Evolutionary conservation across 2,797 vertebrate species (phyloP).

Genomic region (Gallirallus australis): DNA sequence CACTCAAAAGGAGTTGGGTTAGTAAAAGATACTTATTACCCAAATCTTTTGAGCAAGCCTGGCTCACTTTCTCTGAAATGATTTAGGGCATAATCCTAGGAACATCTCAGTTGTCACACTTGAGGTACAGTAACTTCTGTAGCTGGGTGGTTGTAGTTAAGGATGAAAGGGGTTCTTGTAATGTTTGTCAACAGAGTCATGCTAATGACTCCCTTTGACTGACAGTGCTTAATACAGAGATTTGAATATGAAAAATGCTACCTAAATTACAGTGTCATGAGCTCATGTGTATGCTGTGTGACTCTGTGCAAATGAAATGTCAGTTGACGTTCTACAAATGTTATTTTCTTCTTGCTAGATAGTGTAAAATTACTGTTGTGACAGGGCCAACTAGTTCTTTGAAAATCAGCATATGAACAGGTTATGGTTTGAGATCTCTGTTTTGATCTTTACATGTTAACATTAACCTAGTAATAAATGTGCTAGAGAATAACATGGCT

Average conservation of each 20-base stretch:
- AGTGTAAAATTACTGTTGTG: conserved; percentile 58
- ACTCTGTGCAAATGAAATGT: conserved; percentile 24
- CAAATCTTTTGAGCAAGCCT: neutral
- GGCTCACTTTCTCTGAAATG: neutral
- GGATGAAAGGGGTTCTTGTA: neutral
- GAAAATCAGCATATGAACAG: neutral
- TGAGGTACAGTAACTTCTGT: neutral
- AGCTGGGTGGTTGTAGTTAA: neutral
- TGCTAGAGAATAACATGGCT: neutral
- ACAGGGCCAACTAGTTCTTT: conserved; percentile 27
- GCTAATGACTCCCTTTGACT: conserved; percentile 9
- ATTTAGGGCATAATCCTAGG: neutral
- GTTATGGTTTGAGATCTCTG: conserved; percentile 28
- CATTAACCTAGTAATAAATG: neutral
- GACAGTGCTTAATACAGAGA: neutral
- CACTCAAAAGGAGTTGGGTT: neutral
- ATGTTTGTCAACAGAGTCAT: neutral
- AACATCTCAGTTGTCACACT: neutral
- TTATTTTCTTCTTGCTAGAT: conserved; percentile 40
- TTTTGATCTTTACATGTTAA: conserved; percentile 54
- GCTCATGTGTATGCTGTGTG: conserved; percentile 11
- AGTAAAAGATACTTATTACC: neutral
- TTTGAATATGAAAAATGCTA: conserved; percentile 40
- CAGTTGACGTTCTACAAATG: conserved; percentile 15
- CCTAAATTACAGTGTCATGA: conserved; percentile 10